Conservation (phyloP, 2,797 vertebrate species). For the Falco concolor region DNA sequence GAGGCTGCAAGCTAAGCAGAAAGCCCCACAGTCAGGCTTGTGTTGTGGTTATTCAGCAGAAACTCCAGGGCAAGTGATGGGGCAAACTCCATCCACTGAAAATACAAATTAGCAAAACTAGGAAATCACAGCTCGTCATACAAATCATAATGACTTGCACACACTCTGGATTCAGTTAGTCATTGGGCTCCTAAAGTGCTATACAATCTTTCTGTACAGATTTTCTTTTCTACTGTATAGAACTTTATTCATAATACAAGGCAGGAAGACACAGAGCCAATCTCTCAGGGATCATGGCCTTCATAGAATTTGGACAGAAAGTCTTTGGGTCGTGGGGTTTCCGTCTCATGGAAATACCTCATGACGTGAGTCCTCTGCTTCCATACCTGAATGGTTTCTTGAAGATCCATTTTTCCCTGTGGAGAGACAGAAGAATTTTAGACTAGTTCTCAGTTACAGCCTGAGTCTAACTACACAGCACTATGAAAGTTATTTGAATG, state of each 20-base stretch:
- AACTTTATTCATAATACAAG: conserved; percentile 67
- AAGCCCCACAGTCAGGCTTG: not conserved
- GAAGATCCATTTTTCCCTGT: conserved; percentile 93
- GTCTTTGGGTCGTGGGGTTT: conserved; percentile 79
- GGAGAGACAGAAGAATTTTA: not conserved
- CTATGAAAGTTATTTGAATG: not conserved
- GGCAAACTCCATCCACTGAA: not conserved
- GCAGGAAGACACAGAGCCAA: conserved; percentile 13
- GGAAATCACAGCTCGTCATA: not conserved
- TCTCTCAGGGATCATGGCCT: conserved; percentile 85
- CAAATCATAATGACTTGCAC: not conserved
- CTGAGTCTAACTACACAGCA: not conserved
- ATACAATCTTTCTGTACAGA: not conserved
- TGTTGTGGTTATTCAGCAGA: not conserved
- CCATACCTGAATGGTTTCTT: conserved; percentile 93
- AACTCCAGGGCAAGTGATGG: not conserved
- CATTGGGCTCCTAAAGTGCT: not conserved
- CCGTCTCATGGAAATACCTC: conserved; percentile 88
- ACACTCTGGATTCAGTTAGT: not conserved
- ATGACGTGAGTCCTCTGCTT: conserved; percentile 94
- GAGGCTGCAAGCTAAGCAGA: not conserved
- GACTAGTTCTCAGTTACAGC: not conserved
- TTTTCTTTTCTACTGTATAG: not conserved
- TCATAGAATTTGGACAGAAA: conserved; percentile 92
- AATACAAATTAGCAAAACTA: not conserved